A percentile compares a stretch with the other conserved stretches of the same genome.
These are phyloP conservation scores for Nomada lathburiana DNA, from an alignment of 2,888 invertebrate genomes.

Conservation along the genomic window DNA sequence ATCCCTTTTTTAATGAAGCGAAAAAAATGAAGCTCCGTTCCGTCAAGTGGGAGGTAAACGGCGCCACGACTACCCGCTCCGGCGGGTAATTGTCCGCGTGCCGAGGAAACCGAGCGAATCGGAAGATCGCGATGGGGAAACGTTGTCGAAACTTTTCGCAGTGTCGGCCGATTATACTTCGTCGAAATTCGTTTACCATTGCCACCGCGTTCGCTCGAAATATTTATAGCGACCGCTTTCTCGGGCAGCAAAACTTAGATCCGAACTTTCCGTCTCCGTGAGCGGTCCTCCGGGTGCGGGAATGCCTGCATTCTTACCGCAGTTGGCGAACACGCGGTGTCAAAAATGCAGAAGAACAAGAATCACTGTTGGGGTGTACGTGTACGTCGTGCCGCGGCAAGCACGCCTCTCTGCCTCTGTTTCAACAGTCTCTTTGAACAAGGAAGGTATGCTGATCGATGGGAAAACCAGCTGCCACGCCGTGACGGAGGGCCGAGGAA, in stretches of 20 bases:
- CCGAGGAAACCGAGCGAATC: neutral
- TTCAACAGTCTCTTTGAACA: neutral
- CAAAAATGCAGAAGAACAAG: slow-evolving; percentile 5
- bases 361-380: neutral
- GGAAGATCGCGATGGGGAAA: neutral
- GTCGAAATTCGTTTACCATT: slow-evolving; percentile 1
- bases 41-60: neutral
- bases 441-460: slow-evolving; percentile 22
- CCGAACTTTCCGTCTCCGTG: neutral
- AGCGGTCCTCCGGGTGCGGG: neutral
- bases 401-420: neutral
- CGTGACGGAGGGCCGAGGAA: slow-evolving; percentile 7
- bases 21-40: neutral
- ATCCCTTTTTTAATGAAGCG: neutral
- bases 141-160: no score
- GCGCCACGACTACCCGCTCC: neutral
- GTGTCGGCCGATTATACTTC: no score
- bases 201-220: neutral
- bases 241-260: neutral
- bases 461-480: slow-evolving; percentile 41
- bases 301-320: neutral
- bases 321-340: neutral
- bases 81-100: neutral
- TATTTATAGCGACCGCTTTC: neutral
- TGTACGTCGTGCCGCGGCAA: neutral